Evolutionary conservation across 1,140 invertebrate genomes (phyloP).

Genomic region (Eulimnadia texana): DNA sequence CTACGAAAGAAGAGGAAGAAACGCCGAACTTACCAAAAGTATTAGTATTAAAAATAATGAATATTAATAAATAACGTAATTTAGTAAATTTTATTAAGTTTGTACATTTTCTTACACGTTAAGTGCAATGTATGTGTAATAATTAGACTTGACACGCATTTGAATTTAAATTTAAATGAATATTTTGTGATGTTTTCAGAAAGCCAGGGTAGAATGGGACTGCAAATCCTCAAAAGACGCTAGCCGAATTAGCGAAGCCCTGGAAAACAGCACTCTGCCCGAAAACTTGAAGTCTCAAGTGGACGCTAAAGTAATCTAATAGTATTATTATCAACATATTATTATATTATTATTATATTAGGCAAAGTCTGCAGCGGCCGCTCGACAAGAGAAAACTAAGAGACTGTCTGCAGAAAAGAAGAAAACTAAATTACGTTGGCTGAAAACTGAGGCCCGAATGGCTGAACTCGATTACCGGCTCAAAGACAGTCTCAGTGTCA

Average conservation of each 20-base stretch:
- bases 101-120: too few species aligned
- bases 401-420: slow-evolving; percentile 27
- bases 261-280: slow-evolving; percentile 34
- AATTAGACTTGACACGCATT: too few species aligned
- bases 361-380: slow-evolving; percentile 15
- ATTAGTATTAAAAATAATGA: not conserved
- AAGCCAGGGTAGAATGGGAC: slow-evolving; percentile 41
- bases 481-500: slow-evolving; percentile 45
- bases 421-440: slow-evolving; percentile 32
- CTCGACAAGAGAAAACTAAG: slow-evolving; percentile 31
- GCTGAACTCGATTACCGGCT: slow-evolving; percentile 57
- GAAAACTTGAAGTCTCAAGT: slow-evolving; percentile 40
- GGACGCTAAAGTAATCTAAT: slow-evolving; percentile 37
- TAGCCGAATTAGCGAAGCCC: slow-evolving; percentile 38
- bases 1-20: not conserved
- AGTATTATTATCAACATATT: slow-evolving; percentile 8
- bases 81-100: not conserved
- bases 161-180: not conserved
- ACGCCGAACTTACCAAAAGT: not conserved
- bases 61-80: not conserved
- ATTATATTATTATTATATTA: slow-evolving; percentile 3
- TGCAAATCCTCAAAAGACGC: slow-evolving; percentile 26
- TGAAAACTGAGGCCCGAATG: slow-evolving; percentile 51
- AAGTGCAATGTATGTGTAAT: too few species aligned
- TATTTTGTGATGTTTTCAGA: slow-evolving; percentile 11